Evolutionary conservation across 1,140 invertebrate genomes (phyloP).

Genomic region (Drosophila tsacasi): DNA sequence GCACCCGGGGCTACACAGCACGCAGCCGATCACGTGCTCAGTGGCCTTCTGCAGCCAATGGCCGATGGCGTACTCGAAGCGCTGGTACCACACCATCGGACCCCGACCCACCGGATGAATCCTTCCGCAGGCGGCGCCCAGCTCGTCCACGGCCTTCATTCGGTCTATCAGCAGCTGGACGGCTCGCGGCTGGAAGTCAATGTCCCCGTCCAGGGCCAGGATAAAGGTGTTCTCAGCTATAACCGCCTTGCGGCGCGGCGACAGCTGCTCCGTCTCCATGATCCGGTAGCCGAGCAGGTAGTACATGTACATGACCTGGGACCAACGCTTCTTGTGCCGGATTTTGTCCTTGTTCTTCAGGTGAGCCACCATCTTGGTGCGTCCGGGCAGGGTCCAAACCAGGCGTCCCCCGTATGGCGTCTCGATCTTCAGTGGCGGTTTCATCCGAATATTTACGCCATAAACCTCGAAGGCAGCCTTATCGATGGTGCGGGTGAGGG

Average conservation of each 20-base stretch:
- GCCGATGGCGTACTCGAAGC: conserved; percentile 96
- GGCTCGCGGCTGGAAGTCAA: conserved; percentile 95
- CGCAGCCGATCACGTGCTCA: conserved; percentile 95
- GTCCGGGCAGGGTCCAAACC: conserved; percentile 94
- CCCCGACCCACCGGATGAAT: conserved; percentile 96
- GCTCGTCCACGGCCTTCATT: conserved; percentile 95
- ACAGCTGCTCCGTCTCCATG: conserved; percentile 90
- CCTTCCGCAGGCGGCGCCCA: conserved; percentile 96
- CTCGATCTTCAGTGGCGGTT: conserved; percentile 90
- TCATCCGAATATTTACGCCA: conserved; percentile 88
- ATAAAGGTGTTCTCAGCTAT: conserved; percentile 95
- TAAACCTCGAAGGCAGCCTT: conserved; percentile 91
- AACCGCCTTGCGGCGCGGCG: conserved; percentile 88
- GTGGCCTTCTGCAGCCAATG: conserved; percentile 99
- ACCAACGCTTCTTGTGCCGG: conserved; percentile 93
- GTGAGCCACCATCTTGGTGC: conserved; percentile 94
- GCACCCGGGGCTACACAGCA: conserved; percentile 95
- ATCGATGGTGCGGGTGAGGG: conserved; percentile 91
- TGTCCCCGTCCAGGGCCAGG: conserved; percentile 96
- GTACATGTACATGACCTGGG: conserved; percentile 98
- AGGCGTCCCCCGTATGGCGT: conserved; percentile 96
- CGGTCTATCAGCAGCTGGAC: conserved; percentile 94
- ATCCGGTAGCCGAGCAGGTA: conserved; percentile 93
- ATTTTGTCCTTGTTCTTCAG: conserved; percentile 96
- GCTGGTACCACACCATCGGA: conserved; percentile 97